Evolutionary conservation across 2,113 vertebrate species (phyloP).

Genomic region (Sprattus sprattus): DNA sequence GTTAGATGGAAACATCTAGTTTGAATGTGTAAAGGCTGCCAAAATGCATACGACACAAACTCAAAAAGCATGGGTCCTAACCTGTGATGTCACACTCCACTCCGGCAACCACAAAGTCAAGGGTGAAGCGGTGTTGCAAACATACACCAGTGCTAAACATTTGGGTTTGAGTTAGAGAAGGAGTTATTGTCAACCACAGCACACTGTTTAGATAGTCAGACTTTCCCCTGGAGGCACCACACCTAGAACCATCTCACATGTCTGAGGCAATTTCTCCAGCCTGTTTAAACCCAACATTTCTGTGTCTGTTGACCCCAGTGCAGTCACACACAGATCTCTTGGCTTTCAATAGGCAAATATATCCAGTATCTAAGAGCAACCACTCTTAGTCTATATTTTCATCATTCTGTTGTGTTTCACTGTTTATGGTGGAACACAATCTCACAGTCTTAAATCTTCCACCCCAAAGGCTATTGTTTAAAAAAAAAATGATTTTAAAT

Average conservation of each 20-base stretch:
- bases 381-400: not conserved
- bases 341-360: not conserved
- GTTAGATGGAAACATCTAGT: not conserved
- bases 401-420: not conserved
- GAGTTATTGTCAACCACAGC: conserved; percentile 12
- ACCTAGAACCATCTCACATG: not conserved
- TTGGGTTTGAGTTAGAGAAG: not conserved
- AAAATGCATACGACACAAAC: not conserved
- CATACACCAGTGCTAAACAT: not conserved
- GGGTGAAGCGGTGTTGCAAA: not conserved
- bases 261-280: not conserved
- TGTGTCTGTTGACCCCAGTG: not conserved
- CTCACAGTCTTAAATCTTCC: not conserved
- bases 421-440: not conserved
- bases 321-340: not conserved
- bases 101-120: not conserved
- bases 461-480: not conserved
- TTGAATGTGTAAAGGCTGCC: not conserved
- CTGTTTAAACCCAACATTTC: not conserved
- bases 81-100: not conserved
- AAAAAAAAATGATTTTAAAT: not conserved
- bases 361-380: not conserved
- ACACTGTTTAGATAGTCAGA: not conserved
- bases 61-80: not conserved
- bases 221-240: not conserved